Evolutionary conservation across 2,113 vertebrate genomes (phyloP).

Genomic region (Megaceryle maxima): DNA sequence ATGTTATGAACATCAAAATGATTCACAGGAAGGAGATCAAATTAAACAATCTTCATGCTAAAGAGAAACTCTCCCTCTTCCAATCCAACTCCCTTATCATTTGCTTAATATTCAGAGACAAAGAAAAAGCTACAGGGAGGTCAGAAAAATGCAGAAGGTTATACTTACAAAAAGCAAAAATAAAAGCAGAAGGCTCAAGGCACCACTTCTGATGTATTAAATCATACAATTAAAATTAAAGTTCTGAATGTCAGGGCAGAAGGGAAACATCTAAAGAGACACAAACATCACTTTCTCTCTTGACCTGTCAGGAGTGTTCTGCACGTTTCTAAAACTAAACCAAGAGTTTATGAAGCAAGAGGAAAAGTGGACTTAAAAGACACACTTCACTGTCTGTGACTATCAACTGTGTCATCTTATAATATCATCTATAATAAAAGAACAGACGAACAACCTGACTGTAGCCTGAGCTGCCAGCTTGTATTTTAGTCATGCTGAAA

Average conservation of each 20-base stretch:
- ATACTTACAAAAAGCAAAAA: not conserved
- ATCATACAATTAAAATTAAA: not conserved
- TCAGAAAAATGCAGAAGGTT: not conserved
- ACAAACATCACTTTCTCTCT: not conserved
- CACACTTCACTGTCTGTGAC: not conserved
- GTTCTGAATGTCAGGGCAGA: not conserved
- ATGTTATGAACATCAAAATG: not conserved
- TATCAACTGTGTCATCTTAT: not conserved
- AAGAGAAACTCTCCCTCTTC: not conserved
- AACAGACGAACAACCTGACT: not conserved
- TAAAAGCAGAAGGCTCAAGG: not conserved
- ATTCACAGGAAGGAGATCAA: not conserved
- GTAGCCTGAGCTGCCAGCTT: conserved; percentile 1
- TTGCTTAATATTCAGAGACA: not conserved
- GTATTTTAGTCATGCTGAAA: conserved; percentile 18
- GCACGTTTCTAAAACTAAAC: not conserved
- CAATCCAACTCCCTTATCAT: not conserved
- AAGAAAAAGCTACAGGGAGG: not conserved
- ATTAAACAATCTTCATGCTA: not conserved
- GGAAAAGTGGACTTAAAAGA: not conserved
- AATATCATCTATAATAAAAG: not conserved
- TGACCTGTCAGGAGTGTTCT: not conserved
- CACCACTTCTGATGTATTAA: not conserved
- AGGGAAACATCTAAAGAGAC: not conserved
- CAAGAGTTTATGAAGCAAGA: not conserved